Conservation (phyloP, 2,797 vertebrate genomes). For the Sciaenops ocellatus region DNA sequence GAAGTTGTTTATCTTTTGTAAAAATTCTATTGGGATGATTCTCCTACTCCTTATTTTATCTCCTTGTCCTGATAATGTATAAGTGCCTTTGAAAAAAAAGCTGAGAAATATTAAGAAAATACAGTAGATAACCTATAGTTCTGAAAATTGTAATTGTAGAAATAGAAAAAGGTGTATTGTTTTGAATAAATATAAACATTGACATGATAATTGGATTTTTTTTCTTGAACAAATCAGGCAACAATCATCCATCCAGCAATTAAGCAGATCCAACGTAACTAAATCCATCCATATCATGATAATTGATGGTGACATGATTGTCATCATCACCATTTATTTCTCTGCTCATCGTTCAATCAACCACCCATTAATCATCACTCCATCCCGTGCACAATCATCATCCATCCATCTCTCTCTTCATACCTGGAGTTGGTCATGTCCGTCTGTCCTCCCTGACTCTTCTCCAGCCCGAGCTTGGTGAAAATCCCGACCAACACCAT, state of each 20-base stretch:
- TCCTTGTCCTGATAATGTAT: no score
- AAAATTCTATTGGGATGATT: no score
- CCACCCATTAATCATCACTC: neutral
- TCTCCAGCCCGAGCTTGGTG: constrained; percentile 95
- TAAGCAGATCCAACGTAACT: neutral
- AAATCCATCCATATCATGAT: neutral
- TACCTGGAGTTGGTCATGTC: constrained; percentile 97
- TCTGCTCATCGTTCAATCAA: neutral
- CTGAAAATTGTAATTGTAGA: neutral
- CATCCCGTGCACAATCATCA: neutral
- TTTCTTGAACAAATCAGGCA: neutral
- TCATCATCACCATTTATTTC: neutral
- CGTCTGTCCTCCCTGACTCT: constrained; percentile 90
- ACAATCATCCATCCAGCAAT: neutral
- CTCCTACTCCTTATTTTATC: no score
- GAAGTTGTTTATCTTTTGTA: no score
- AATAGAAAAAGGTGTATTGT: neutral
- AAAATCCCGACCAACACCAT: constrained; percentile 97
- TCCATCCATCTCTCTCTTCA: constrained; percentile 38
- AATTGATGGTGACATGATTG: neutral
- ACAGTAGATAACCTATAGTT: no score
- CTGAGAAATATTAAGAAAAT: no score
- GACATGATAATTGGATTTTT: neutral
- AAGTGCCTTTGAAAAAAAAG: no score
- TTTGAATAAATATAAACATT: neutral